Evolutionary conservation across 2,888 invertebrate genomes (phyloP), one percentile per base, ranked within the genome.

Genomic region (Cosmorhoe ocellata): DNA sequence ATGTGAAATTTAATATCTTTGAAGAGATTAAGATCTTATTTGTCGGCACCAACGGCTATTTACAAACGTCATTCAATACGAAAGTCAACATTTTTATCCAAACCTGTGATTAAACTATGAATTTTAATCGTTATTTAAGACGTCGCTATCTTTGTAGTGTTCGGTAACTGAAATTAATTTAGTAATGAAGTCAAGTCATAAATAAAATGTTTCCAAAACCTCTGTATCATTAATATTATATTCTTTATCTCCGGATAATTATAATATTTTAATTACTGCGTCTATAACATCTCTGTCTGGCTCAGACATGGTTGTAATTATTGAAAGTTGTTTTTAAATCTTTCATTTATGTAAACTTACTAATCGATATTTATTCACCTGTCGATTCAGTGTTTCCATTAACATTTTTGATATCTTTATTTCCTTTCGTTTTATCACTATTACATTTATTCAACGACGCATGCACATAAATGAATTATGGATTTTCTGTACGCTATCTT

Each of bases 61-160:
- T 39, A 52, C 39, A 36, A 51, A 50, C 34, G 24, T 46, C 18
- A 41, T 42, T 47, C 26, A 30, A 52, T 33, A 38, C 26, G 10
- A 37, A n/a, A 38, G 1, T 12, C 4, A 46, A 45, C 40, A 50
- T 44, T 46, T 46, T 42, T 36, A 50, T 39, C 30, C 11, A 56
- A 56, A 47, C 56, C 56, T 58, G 59, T 64, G 61, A 67, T 66
- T 58, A 63, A 69, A 64, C 59, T 54, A 64, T 18, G 54, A 61
- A 66, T 67, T 59, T 63, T 63, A 69, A 72, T 69, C 33, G 43
- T 18, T 37, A 38, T 57, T 54, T 52, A 58, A 59, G 47, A 41
- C 59, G 47, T 65, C 66, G 73, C 67, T 63, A 65, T 62, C 59
- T 63, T 58, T 64, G 56, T 54, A 54, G 53, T 56, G 45, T 58